Evolutionary conservation across 2,888 invertebrate genomes (phyloP), one percentile per base, ranked within the genome.

Genomic region (Hololepta plana): DNA sequence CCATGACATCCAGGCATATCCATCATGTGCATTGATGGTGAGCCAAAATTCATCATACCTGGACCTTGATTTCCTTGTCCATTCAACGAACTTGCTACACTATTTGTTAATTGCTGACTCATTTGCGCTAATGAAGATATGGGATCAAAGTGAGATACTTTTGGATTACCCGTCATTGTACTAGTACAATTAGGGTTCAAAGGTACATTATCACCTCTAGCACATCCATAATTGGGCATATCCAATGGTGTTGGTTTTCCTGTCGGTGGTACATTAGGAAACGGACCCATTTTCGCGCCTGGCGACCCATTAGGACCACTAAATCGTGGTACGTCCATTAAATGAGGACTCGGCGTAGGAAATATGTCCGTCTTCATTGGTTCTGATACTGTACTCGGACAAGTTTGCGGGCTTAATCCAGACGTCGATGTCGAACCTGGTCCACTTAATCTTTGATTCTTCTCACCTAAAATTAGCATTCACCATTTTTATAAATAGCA

Each of bases 101-200:
- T 75, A 44, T 75, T 82, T 8, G 87, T 84, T 36, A 90, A 57
- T 48, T 87, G 85, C 46, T 90, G 88, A 34, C 85, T 85, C 90
- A 90, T 90, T 55, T 90, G 88, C 28, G 88, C 87, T 44, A 90
- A 63, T 5, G 88, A 90, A 26, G 87, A 82, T 42, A 90, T 90
- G 2, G 90, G 90, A 60, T 90, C 90, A 53, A 90, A 90, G 47
- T 71, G 82, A 45, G 66, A 62, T 47, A 54, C 66, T 58, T 68
- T 72, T 42, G 53, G 67, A 54, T 46, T 71, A 47, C 51, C 60
- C 41, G 52, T 59, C 55, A 44, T 65, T 52, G 53, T 51, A 35
- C 58, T 59, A 27, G 60, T 60, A 37, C 64, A 67, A 38, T 72
- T 71, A 1, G 72, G 72, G 51, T 72, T 72, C 20, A 72, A 46